Conservation (phyloP, 2,113 vertebrate species). For the Calyptommatus sinebrachiatus region DNA sequence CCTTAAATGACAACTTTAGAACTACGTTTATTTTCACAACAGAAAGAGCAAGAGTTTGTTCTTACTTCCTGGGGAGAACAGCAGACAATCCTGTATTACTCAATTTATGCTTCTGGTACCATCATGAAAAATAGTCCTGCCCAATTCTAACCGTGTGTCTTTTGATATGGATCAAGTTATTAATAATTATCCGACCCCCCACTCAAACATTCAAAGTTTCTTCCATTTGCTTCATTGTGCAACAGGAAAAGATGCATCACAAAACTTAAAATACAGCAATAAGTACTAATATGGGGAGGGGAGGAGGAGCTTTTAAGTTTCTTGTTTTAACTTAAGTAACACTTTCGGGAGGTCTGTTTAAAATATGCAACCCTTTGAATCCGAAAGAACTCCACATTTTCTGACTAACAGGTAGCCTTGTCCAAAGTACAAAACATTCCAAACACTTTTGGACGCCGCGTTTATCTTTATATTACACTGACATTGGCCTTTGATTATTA, state of each 20-base stretch:
- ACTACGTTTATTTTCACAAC: too few species aligned
- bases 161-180: not conserved
- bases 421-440: not conserved
- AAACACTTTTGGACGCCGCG: not conserved
- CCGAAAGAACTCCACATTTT: not conserved
- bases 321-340: not conserved
- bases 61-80: too few species aligned
- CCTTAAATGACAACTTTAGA: too few species aligned
- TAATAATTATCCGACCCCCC: not conserved
- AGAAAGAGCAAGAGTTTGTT: too few species aligned
- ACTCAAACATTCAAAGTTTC: not conserved
- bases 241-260: not conserved
- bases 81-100: not conserved
- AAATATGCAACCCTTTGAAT: not conserved
- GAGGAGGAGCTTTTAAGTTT: too few species aligned
- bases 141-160: not conserved
- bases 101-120: not conserved
- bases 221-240: not conserved
- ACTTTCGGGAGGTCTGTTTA: not conserved
- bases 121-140: not conserved
- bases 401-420: not conserved
- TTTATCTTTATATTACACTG: conserved; percentile 5
- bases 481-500: not conserved
- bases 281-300: not conserved
- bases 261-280: not conserved